These are phyloP conservation scores for Drosophila guanche DNA, from an alignment of 1,140 invertebrate species.

Conservation along the genomic window DNA sequence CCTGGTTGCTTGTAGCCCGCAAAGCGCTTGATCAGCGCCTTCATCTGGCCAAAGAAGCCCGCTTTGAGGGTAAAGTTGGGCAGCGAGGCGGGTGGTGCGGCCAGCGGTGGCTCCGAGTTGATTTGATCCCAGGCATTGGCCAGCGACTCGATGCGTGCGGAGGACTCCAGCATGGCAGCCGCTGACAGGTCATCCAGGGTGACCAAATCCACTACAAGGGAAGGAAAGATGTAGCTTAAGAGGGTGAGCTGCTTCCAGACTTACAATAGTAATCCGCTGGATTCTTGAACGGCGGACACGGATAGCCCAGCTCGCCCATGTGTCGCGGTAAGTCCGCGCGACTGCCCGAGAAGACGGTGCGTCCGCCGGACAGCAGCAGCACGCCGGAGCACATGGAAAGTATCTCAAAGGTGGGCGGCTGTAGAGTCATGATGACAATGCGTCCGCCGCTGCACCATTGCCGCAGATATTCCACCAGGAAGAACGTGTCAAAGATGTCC, in stretches of 20 bases:
- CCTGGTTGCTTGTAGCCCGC: constrained; percentile 94
- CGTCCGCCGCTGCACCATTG: constrained; percentile 95
- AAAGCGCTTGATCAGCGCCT: constrained; percentile 77
- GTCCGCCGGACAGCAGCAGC: constrained; percentile 92
- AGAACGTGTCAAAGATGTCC: constrained; percentile 98
- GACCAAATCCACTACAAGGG: constrained; percentile 92
- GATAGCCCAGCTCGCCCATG: constrained; percentile 96
- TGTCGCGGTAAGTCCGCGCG: constrained; percentile 95
- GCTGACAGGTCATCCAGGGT: constrained; percentile 96
- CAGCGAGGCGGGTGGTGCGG: constrained; percentile 78
- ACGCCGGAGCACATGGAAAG: constrained; percentile 96
- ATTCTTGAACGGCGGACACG: constrained; percentile 97
- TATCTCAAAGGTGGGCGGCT: constrained; percentile 97
- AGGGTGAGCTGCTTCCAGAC: constrained; percentile 76
- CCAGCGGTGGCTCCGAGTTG: constrained; percentile 81
- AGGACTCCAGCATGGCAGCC: constrained; percentile 96
- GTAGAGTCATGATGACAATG: constrained; percentile 95
- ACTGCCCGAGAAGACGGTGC: constrained; percentile 95
- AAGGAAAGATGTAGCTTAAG: no score
- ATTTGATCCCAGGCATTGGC: constrained; percentile 88
- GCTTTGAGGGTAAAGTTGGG: constrained; percentile 76
- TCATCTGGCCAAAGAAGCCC: constrained; percentile 84
- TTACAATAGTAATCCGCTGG: constrained; percentile 97
- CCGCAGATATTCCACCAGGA: constrained; percentile 95
- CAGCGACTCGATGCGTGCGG: constrained; percentile 94